These are phyloP conservation scores for Sinonovacula constricta DNA, from an alignment of 1,140 invertebrate species.

Conservation along the genomic window DNA sequence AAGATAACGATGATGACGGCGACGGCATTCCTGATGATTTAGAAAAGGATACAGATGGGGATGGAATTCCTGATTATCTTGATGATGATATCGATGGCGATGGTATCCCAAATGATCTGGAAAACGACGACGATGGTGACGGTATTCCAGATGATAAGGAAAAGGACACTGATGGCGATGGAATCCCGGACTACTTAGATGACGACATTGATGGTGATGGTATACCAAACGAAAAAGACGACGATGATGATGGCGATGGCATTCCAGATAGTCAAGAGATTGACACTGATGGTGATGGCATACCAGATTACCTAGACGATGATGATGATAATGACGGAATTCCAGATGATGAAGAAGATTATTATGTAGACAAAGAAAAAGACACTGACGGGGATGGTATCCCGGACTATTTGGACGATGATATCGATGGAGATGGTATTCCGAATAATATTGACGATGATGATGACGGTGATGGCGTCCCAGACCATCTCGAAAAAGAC, in stretches of 20 bases:
- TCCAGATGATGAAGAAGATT: constrained; percentile 64
- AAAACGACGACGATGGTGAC: constrained; percentile 72
- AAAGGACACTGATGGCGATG: constrained; percentile 67
- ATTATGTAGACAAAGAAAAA: constrained; percentile 55
- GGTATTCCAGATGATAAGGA: constrained; percentile 68
- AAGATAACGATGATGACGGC: constrained; percentile 71
- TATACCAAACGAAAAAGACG: constrained; percentile 64
- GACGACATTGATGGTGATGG: constrained; percentile 68
- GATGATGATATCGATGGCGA: constrained; percentile 68
- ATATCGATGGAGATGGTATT: constrained; percentile 71
- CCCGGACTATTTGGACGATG: constrained; percentile 64
- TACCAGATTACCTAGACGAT: constrained; percentile 63
- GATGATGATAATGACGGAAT: constrained; percentile 71
- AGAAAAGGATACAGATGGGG: constrained; percentile 64
- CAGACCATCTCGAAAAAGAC: constrained; percentile 59
- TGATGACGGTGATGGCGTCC: constrained; percentile 72
- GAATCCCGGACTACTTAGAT: constrained; percentile 69
- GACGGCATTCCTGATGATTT: constrained; percentile 70
- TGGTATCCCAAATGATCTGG: constrained; percentile 71
- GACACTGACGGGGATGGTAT: constrained; percentile 71
- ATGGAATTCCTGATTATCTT: constrained; percentile 68
- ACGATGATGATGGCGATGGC: constrained; percentile 72
- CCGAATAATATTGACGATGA: constrained; percentile 64
- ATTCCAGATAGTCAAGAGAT: constrained; percentile 65
- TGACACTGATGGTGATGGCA: constrained; percentile 73